Conservation (phyloP, 2,797 vertebrate genomes). For the Sardinella longiceps region DNA sequence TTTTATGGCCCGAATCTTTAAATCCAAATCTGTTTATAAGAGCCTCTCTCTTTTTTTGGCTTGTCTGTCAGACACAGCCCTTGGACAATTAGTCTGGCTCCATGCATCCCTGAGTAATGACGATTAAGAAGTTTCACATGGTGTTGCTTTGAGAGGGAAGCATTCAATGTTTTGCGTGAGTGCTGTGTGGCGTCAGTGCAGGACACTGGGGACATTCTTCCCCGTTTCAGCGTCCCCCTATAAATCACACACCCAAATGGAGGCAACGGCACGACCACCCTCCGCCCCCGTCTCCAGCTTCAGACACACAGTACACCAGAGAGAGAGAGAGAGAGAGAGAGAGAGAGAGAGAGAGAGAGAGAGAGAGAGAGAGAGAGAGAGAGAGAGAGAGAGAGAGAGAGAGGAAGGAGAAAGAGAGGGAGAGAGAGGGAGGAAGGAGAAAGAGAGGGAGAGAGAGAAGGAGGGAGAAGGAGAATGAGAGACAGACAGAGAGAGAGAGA, state of each 20-base stretch:
- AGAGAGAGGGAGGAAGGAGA: neutral
- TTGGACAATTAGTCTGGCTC: conserved; percentile 25
- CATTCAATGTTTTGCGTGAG: conserved; percentile 37
- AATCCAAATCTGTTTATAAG: conserved; percentile 12
- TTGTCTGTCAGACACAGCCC: neutral
- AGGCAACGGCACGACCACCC: conserved; percentile 31
- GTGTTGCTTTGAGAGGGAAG: conserved; percentile 37
- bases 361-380: neutral
- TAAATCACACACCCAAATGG: conserved; percentile 47
- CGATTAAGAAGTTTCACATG: conserved; percentile 38
- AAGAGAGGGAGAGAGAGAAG: neutral
- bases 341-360: neutral
- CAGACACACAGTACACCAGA: conserved; percentile 9
- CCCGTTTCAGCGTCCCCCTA: conserved; percentile 40
- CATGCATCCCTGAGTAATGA: conserved; percentile 24
- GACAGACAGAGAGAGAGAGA: neutral
- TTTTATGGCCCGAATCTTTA: neutral
- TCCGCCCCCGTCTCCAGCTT: neutral
- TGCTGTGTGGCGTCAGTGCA: conserved; percentile 30
- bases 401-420: too few relatives aligned
- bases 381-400: neutral
- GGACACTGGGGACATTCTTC: conserved; percentile 45
- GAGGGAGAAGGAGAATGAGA: neutral
- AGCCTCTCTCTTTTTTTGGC: neutral
- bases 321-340: neutral